These are phyloP conservation scores for Ophonus ardosiacus DNA, from an alignment of 2,888 invertebrate species.

Conservation along the genomic window DNA sequence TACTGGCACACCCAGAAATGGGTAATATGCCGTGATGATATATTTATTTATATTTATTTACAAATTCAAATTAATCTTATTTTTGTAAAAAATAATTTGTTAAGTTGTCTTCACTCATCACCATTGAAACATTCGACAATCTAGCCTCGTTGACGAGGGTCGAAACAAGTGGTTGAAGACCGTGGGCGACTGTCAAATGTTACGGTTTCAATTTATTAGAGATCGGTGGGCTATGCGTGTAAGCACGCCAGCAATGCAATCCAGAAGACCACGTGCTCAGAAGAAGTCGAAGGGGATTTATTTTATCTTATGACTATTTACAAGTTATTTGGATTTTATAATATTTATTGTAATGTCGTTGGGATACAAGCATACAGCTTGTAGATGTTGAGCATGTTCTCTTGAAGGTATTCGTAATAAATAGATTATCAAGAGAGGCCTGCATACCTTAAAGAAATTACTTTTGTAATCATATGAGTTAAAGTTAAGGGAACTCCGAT, in stretches of 20 bases:
- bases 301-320: constrained; percentile 14
- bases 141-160: no score
- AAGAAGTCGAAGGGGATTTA: not conserved
- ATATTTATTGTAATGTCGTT: constrained; percentile 9
- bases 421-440: not conserved
- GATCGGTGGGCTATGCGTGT: constrained; percentile 56
- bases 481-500: no score
- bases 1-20: no score
- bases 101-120: no score
- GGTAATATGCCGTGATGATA: no score
- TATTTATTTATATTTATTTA: no score
- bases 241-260: constrained; percentile 48
- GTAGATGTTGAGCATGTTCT: not conserved
- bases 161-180: not conserved
- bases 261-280: not conserved
- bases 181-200: constrained; percentile 52
- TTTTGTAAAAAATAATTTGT: no score
- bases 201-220: constrained; percentile 57
- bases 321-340: constrained; percentile 35
- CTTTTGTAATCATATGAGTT: no score
- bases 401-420: not conserved
- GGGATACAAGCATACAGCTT: not conserved
- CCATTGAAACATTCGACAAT: no score
- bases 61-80: no score
- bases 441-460: not conserved